Base-by-base conservation (phyloP, 2,888 invertebrate genomes). In the Lymantria monacha region DNA sequence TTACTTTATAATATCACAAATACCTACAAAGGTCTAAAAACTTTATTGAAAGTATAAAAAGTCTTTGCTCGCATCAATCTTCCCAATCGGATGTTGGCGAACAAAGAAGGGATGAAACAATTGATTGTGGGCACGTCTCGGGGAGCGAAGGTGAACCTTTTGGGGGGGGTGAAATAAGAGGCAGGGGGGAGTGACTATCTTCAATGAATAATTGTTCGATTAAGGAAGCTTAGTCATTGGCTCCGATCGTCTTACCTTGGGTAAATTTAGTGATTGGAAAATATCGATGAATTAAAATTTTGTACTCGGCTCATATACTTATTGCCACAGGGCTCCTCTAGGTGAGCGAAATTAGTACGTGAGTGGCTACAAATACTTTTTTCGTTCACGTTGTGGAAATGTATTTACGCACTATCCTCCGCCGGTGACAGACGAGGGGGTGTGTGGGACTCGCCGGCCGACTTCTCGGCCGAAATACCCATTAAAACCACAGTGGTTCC, bases 121-220 rank as follows among this genome's bases (percentile, higher is more conserved):
- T 53, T 53, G 53, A 49, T 53, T 53, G 53, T 46, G 49, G 45
- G 41, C 51, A 44, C 49, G 48, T 53, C 53, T 46, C 30, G 42
- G 42, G 7, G 42, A 42, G 38, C 3, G 42, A 22, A 44, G 46
- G 52, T 38, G 38, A n/a, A 12, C 41, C 31, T 52, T 37, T 48
- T 36, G 44, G 64, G 65, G 68, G 60, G 69, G 65, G 68, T 59
- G 69, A 43, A 58, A 22, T 22, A 22, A 42, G 56, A 14, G 48
- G 36, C 55, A 48, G 56, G 49, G 61, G 60, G 63, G 64, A 57
- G 57, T 31, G 61, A 58, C 65, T 79, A 77, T 80, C 79, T 83
- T 78, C 81, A 81, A 84, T 87, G 87, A 87, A 86, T 87, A 86
- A 87, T 87, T 87, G 87, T 83, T 81, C 85, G 87, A 87, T 87